Evolutionary conservation across 2,797 vertebrate genomes (phyloP).

Genomic region (Gymnodraco acuticeps): DNA sequence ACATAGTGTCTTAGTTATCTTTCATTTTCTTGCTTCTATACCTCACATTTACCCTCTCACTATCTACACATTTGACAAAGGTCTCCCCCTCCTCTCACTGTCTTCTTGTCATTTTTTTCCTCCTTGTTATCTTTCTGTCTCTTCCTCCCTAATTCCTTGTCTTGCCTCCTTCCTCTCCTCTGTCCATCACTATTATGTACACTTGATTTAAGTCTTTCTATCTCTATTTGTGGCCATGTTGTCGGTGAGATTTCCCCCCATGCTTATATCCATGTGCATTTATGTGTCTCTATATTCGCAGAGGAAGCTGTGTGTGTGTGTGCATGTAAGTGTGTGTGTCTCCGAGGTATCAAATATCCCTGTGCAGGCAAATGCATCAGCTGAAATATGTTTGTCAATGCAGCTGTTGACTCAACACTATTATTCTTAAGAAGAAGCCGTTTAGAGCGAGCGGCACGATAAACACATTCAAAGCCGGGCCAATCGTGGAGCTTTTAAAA

Average conservation of each 20-base stretch:
- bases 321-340: conserved; percentile 7
- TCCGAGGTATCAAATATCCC: conserved; percentile 65
- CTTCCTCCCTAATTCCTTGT: conserved; percentile 38
- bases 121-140: conserved; percentile 37
- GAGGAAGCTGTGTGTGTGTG: conserved; percentile 29
- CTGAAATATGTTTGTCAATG: conserved; percentile 76
- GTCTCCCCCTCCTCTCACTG: background rate
- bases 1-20: too few species aligned
- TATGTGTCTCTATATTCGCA: conserved; percentile 20
- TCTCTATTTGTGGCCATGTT: conserved; percentile 64
- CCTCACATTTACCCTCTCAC: background rate
- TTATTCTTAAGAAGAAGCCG: conserved; percentile 71
- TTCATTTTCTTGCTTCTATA: background rate
- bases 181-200: conserved; percentile 24
- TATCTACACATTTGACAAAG: conserved; percentile 24
- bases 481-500: conserved; percentile 61
- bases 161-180: conserved; percentile 12
- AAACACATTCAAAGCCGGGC: conserved; percentile 68
- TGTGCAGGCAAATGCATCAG: conserved; percentile 59
- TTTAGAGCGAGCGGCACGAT: conserved; percentile 68
- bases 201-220: conserved; percentile 25
- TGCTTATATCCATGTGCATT: background rate
- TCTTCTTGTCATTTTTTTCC: conserved; percentile 13
- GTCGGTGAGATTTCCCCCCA: conserved; percentile 42
- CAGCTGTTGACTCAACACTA: conserved; percentile 74